Evolutionary conservation across 2,888 invertebrate species (phyloP).

Genomic region (Callimorpha dominula): DNA sequence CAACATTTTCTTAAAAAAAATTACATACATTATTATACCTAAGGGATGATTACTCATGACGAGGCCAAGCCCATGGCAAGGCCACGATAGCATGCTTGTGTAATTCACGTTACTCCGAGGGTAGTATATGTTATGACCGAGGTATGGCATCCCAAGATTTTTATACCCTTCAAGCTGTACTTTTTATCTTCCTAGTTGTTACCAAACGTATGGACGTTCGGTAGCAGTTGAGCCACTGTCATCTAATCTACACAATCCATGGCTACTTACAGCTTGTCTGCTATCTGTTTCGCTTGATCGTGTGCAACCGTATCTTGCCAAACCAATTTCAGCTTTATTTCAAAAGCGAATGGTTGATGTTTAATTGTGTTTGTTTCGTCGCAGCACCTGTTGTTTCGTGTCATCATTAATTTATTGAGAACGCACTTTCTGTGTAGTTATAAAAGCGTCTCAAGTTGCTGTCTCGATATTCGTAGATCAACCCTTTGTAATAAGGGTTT

Average conservation of each 20-base stretch:
- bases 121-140: not conserved
- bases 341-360: conserved; percentile 15
- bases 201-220: not conserved
- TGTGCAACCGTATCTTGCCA: conserved; percentile 3
- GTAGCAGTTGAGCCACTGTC: not conserved
- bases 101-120: not conserved
- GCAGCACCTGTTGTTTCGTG: conserved; percentile 40
- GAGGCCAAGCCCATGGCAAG: not conserved
- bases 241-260: not conserved
- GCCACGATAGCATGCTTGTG: not conserved
- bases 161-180: not conserved
- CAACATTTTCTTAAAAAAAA: not conserved
- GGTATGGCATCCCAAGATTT: not conserved
- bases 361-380: conserved; percentile 5
- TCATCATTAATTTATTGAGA: conserved; percentile 42
- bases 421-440: conserved; percentile 39
- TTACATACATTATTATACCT: not conserved
- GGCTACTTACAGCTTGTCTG: not conserved
- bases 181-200: not conserved
- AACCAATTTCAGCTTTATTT: conserved; percentile 14
- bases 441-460: conserved; percentile 31
- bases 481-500: conserved; percentile 25
- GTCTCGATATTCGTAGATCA: conserved; percentile 22
- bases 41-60: not conserved
- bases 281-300: conserved; percentile 32